Base-by-base conservation (phyloP, 1,140 invertebrate species). In the Bombus ignitus region DNA sequence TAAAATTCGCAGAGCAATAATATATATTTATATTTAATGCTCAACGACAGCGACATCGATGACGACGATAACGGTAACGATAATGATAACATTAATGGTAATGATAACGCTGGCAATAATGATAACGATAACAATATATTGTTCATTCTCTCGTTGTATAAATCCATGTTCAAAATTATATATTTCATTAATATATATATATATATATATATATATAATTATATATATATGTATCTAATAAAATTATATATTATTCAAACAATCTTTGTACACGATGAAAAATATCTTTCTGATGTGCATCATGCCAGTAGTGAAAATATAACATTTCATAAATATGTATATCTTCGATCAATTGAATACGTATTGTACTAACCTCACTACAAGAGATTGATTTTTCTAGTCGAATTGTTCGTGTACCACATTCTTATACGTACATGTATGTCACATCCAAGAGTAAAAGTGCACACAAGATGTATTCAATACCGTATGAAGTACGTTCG, bases 1-100 rank as follows among this genome's bases (percentile, higher is more conserved):
- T 74, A 89, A 88, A 87, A 44, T 81, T 44, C 37, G 44, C 66
- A 66, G 79, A 90, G 83, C 81, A 87, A 82, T 70, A 75, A 73
- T 6, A 25, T 68, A 28, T 57, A 65, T 83, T 35, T 68, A 35
- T 44, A 65, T 83, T 35, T 39, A 82, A 65, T 76, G n/a, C 70
- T 65, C 86, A 66, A 59, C 53, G 28, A 42, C 37, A 42, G 62
- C 57, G 84, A 87, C 73, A 53, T 53, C 47, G 47, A 53, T 22
- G 47, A 53, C 62, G 13, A 72, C 28, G 53, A 62, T 57, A 87
- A 87, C 73, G 76, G 18, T 68, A 62, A 62, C 75, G 77, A 81
- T 87, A 87, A 35, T 32, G 32, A 68, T 68, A 68, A 22, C 66
- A 35, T 8, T 35, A 75, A 75, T 47, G 42, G 53, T 75, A 75